Conservation (phyloP, 2,888 invertebrate species). For the Scaeva pyrastri region DNA sequence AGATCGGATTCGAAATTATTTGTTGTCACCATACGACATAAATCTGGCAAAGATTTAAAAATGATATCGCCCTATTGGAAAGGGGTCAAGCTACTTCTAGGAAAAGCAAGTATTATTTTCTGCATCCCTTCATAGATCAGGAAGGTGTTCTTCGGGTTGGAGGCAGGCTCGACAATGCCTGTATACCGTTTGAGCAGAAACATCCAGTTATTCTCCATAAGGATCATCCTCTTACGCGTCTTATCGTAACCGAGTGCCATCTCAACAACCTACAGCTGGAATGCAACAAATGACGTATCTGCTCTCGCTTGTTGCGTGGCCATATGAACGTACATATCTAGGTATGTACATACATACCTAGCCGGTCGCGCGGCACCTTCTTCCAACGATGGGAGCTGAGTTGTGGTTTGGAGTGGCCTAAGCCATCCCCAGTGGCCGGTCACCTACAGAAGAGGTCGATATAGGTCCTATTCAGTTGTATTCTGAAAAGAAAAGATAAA, state of each 20-base stretch:
- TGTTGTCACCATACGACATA: neutral
- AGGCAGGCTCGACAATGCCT: constrained; percentile 12
- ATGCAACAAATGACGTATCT: constrained; percentile 62
- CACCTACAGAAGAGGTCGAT: too few species aligned
- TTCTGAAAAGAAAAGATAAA: too few species aligned
- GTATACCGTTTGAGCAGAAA: constrained; percentile 18
- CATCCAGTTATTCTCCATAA: constrained; percentile 18
- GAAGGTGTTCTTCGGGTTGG: constrained; percentile 22
- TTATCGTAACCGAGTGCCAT: constrained; percentile 24
- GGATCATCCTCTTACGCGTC: neutral
- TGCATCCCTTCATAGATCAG: constrained; percentile 13
- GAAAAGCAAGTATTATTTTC: constrained; percentile 1
- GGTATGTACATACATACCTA: too few species aligned
- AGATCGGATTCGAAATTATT: neutral
- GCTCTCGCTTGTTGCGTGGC: too few species aligned
- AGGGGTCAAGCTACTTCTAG: neutral
- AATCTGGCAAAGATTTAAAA: neutral
- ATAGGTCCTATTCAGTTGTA: too few species aligned
- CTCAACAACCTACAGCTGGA: constrained; percentile 62
- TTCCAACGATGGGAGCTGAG: too few species aligned
- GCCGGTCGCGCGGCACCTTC: too few species aligned
- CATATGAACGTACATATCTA: too few species aligned
- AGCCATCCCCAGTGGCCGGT: too few species aligned
- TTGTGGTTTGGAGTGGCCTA: too few species aligned
- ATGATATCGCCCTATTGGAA: constrained; percentile 5